A percentile compares a stretch with the other conserved stretches of the same genome.
phyloP scores from a whole-genome alignment of 2,113 vertebrate species.

The Salvelinus sp. region DNA sequence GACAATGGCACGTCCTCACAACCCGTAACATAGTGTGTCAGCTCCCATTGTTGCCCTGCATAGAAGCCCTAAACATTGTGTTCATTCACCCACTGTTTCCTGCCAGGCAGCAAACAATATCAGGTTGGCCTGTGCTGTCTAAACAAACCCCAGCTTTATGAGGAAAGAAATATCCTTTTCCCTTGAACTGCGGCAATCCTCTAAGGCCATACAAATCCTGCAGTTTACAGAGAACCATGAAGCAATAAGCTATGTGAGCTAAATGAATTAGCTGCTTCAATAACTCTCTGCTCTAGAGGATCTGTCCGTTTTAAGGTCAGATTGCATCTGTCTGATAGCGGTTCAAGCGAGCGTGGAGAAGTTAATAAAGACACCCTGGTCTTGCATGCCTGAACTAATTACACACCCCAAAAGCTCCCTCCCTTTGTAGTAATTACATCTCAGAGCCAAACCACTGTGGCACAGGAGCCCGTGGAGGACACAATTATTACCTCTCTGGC shows the following conservation, averaged over 20 bases:
- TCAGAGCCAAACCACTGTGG: constrained; percentile 34
- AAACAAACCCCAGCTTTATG: neutral
- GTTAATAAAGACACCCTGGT: constrained; percentile 58
- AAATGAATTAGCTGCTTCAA: constrained; percentile 48
- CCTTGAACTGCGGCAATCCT: neutral
- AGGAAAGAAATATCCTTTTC: neutral
- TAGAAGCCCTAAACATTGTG: constrained; percentile 4
- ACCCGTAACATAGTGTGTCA: neutral
- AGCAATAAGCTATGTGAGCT: constrained; percentile 23
- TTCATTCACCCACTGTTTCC: neutral
- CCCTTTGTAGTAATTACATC: constrained; percentile 51
- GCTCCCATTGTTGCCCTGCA: constrained; percentile 5
- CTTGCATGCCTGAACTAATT: constrained; percentile 53
- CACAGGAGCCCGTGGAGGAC: no score
- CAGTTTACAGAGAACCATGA: constrained; percentile 16
- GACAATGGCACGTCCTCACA: constrained; percentile 1
- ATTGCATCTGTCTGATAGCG: constrained; percentile 54
- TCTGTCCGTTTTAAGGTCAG: constrained; percentile 40
- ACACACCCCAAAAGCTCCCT: constrained; percentile 54
- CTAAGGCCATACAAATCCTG: constrained; percentile 17
- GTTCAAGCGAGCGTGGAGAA: constrained; percentile 43
- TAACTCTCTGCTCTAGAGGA: constrained; percentile 44
- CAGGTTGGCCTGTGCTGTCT: neutral
- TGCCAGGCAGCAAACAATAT: neutral
- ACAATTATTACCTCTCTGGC: constrained; percentile 30